Base-by-base conservation (phyloP, 1,140 invertebrate genomes). In the Pseudobourletiella spinata region DNA sequence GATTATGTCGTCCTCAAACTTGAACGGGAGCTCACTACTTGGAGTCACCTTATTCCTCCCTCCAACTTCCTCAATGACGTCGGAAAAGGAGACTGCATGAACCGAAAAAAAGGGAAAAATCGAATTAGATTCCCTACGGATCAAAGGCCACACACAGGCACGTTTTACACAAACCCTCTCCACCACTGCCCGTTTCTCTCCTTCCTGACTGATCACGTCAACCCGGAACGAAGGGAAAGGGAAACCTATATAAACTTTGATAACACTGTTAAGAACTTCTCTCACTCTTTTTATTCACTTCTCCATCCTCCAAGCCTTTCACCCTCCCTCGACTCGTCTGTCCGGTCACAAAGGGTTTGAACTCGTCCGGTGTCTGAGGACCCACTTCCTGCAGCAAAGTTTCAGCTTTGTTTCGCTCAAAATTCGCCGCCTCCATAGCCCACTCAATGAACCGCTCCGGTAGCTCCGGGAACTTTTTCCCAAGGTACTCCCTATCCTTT, bases 341-440 rank as follows among this genome's bases (percentile, higher is more conserved):
- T n/a, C n/a, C n/a, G n/a, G n/a, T n/a, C n/a, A 54, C 52, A 28
- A 70, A 70, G 28, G 68, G 60, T 57, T 70, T 70, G 29, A 70
- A 66, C 55, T 70, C 68, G 22, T 70, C 65, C 3, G 68, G 68
- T 32, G 65, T 67, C 43, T 61, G 50, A 14, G 68, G 68, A 29
- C 63, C 63, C 44, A 70, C 59, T 65, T 67, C 63, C 51, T 56
- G 35, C 11, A 70, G 39, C 3, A 67, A 57, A 29, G 28, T 46
- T 24, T 67, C 65, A 14, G 68, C 55, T 50, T 67, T 70, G 16
- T 54, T 58, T 42, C 51, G 50, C 11, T 65, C 54, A 57, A 60
- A 70, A 15, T 62, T 39, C 4, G 65, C 20, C 8, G 63, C 68
- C 51, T 70, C 68, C 60, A 67, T 48, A 20, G 68, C 68, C 68